phyloP scores from a whole-genome alignment of 2,113 vertebrate species.

The Eonycteris spelaea region DNA sequence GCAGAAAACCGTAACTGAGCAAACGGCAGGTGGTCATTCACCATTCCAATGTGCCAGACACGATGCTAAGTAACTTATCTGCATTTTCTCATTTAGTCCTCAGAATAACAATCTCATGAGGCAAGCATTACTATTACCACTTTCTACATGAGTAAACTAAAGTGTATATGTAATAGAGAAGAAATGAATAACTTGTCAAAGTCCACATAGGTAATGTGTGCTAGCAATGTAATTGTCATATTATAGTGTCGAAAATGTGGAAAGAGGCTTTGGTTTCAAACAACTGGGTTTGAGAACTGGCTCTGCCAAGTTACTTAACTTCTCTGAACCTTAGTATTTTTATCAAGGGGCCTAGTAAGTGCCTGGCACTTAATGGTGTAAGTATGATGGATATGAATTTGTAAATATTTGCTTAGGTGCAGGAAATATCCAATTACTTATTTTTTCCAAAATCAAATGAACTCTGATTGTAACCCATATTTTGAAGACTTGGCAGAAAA shows the following conservation, averaged over 20 bases:
- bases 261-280: not conserved
- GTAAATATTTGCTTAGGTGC: not conserved
- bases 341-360: not conserved
- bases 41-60: not conserved
- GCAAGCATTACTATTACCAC: not conserved
- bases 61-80: not conserved
- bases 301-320: not conserved
- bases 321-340: not conserved
- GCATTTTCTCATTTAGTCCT: not conserved
- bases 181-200: not conserved
- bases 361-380: not conserved
- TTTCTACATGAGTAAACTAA: not conserved
- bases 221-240: not conserved
- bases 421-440: not conserved
- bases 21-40: not conserved
- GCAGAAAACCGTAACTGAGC: not conserved
- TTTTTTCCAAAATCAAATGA: not conserved
- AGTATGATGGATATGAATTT: not conserved
- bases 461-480: not conserved
- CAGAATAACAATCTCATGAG: not conserved
- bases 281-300: not conserved
- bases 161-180: not conserved
- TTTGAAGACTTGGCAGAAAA: not conserved
- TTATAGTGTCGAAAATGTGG: not conserved
- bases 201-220: not conserved